Percentiles rank a stretch among this genome's conserved stretches.
Evolutionary conservation across 35 echinoderm and acorn worm species (phyloP).

Genomic region (Chiridota heheva): DNA sequence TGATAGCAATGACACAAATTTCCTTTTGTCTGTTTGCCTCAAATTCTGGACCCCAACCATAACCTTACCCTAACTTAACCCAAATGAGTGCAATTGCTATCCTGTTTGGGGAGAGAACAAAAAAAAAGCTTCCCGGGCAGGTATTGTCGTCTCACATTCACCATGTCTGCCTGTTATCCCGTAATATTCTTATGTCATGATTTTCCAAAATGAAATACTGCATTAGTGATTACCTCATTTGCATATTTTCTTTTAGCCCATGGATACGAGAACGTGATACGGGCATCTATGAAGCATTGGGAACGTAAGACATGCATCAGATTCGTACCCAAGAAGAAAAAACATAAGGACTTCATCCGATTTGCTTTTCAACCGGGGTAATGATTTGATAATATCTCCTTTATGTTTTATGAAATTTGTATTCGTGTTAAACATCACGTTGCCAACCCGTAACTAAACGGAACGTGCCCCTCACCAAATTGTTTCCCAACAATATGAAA

Average conservation of each 20-base stretch:
- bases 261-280: conserved; percentile 45
- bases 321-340: conserved; percentile 43
- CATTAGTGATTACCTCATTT: background rate
- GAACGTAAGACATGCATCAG: conserved; percentile 65
- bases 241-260: conserved; percentile 19
- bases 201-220: background rate
- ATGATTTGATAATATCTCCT: background rate
- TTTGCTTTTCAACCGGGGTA: conserved; percentile 81
- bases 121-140: background rate
- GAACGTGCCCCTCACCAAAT: background rate
- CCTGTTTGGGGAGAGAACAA: background rate
- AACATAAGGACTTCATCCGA: conserved; percentile 59
- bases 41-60: too few relatives aligned
- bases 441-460: background rate
- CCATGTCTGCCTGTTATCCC: background rate
- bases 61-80: background rate
- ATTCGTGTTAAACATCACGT: background rate
- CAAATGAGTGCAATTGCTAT: background rate
- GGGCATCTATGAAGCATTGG: conserved; percentile 62
- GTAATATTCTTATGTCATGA: background rate
- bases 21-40: too few relatives aligned
- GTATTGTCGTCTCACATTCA: background rate
- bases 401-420: background rate
- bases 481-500: background rate
- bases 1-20: too few relatives aligned